Evolutionary conservation across 2,113 vertebrate species (phyloP), one percentile per base, ranked within the genome.

Genomic region (Grus americana): DNA sequence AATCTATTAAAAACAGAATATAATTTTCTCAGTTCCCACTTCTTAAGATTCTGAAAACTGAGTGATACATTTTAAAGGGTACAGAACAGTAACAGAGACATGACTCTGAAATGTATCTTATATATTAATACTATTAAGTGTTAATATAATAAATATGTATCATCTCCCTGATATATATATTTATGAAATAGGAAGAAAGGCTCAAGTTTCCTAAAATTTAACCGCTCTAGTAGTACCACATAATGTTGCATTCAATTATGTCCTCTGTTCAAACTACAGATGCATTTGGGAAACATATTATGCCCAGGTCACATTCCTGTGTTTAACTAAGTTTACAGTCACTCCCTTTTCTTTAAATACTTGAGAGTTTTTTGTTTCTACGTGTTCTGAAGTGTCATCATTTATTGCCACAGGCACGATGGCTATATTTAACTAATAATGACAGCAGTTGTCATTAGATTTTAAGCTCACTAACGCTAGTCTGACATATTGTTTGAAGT

Each of bases 381-480:
- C 97, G 93, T 97, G 98, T 98, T 98, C 96, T 97, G 96, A 97
- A 96, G 97, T 97, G 97, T 95, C 97, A 98, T 97, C 92, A 68
- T 86, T 79, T 97, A 92, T 95, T 93, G 98, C 98, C 97, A 93
- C 55, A 93, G 97, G 98, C 98, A 91, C 79, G 93, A 97, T 95
- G 95, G 88, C 86, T 97, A 96, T 97, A 98, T 97, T 98, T 98
- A 98, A 98, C 97, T 98, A 97, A 97, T 96, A 98, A 98, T 96
- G 98, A 98, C 98, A 98, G 97, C 86, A 94, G 79, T 96, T 98
- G 98, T 98, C 97, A 98, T 98, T 98, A 98, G 97, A 98, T 98
- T 97, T 98, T 97, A 98, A 98, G 98, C 98, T 98, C 98, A 98
- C 98, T 98, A 98, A 98, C 98, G 98, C 97, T 82, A 98, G 97